Conservation (phyloP, 2,797 vertebrate genomes). For the Halcyon badia region DNA sequence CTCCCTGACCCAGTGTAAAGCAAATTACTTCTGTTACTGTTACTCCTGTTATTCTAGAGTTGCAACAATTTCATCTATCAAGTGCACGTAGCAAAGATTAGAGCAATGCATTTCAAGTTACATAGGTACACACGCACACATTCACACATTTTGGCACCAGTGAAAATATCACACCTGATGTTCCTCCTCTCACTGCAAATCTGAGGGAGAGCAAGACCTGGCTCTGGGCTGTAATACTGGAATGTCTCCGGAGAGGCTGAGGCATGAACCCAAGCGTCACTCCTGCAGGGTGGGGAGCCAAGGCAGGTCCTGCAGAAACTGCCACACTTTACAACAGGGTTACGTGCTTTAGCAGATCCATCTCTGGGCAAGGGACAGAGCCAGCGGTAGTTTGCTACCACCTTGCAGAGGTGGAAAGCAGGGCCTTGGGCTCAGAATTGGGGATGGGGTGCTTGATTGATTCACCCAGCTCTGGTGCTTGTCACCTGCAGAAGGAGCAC, state of each 20-base stretch:
- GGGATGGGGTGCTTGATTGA: not conserved
- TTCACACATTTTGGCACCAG: not conserved
- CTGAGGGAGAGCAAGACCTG: rapidly evolving
- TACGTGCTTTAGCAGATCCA: not conserved
- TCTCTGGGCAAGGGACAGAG: not conserved
- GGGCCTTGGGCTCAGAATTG: not conserved
- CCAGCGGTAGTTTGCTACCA: not conserved
- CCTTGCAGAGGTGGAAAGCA: not conserved
- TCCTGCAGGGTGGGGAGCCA: not conserved
- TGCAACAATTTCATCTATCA: not conserved
- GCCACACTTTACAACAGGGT: rapidly evolving
- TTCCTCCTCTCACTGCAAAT: not conserved
- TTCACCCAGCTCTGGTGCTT: not conserved
- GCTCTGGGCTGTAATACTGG: not conserved
- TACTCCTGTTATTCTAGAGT: not conserved
- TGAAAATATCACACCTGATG: not conserved
- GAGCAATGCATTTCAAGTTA: not conserved
- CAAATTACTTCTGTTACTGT: not conserved
- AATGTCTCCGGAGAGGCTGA: not conserved
- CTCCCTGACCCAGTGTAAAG: not conserved
- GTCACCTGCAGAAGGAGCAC: not conserved
- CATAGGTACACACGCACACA: rapidly evolving
- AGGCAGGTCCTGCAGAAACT: not conserved
- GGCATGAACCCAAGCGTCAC: not conserved
- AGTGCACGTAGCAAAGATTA: not conserved